Percentiles rank a stretch among this genome's conserved stretches.
Evolutionary conservation across 2,113 vertebrate genomes (phyloP).

Genomic region (Lucifuga dentata): DNA sequence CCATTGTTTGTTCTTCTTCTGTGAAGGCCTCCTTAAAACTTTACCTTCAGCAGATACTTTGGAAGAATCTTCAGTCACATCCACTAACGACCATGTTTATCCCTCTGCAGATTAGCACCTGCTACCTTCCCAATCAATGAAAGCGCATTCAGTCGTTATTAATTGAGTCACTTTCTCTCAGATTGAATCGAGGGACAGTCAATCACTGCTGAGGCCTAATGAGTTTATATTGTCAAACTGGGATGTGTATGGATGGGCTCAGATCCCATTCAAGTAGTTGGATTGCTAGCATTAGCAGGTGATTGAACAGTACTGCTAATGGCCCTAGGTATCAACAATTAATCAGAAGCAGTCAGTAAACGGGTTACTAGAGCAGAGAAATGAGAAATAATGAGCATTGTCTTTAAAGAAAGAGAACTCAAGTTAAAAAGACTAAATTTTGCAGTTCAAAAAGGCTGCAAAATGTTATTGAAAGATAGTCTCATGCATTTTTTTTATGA

Average conservation of each 20-base stretch:
- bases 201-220: constrained; percentile 64
- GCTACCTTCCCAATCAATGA: constrained; percentile 59
- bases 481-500: too few relatives aligned
- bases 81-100: constrained; percentile 51
- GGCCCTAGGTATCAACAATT: constrained; percentile 68
- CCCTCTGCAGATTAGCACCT: constrained; percentile 43
- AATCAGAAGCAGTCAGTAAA: constrained; percentile 59
- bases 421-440: constrained; percentile 8
- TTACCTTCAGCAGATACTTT: constrained; percentile 19
- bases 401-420: constrained; percentile 10
- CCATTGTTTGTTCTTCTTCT: constrained; percentile 47
- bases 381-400: constrained; percentile 51
- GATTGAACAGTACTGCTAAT: constrained; percentile 58
- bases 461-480: neutral
- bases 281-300: constrained; percentile 19
- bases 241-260: constrained; percentile 62
- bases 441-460: neutral
- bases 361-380: constrained; percentile 71
- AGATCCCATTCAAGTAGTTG: constrained; percentile 35
- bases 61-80: constrained; percentile 18
- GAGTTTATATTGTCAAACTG: constrained; percentile 56
- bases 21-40: constrained; percentile 32
- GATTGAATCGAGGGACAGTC: constrained; percentile 55
- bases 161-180: constrained; percentile 59
- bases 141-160: constrained; percentile 52